phyloP scores from a whole-genome alignment of 2,113 vertebrate species.

The Hyaena hyaena region DNA sequence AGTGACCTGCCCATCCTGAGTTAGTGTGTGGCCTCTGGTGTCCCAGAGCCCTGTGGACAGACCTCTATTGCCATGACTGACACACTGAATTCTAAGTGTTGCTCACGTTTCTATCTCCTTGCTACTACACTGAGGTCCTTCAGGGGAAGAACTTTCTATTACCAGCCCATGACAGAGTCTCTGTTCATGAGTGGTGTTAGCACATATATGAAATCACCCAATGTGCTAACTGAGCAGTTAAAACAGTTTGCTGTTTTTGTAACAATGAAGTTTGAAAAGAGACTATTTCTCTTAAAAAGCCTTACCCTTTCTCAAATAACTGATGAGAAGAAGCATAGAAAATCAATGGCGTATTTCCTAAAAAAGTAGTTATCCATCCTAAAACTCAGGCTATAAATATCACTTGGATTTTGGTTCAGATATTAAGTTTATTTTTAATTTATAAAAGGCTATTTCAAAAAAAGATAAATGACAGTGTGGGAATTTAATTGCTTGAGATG shows the following conservation, averaged over 20 bases:
- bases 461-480: not conserved
- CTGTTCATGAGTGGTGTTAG: not conserved
- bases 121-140: not conserved
- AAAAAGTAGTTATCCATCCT: not conserved
- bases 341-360: not conserved
- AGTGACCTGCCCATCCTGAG: not conserved
- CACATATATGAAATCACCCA: not conserved
- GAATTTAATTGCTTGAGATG: not conserved
- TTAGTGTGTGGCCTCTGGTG: not conserved
- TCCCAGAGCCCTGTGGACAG: not conserved
- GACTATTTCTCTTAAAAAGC: not conserved
- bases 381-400: not conserved
- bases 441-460: not conserved
- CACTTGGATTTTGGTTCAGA: not conserved
- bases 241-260: not conserved
- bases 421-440: not conserved
- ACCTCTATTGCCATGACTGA: not conserved
- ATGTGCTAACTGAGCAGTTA: not conserved
- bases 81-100: not conserved
- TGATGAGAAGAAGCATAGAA: not conserved
- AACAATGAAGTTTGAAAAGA: not conserved
- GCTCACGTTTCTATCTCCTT: not conserved
- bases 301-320: not conserved
- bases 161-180: not conserved
- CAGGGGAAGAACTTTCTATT: not conserved